These are phyloP conservation scores for Sipha flava DNA, from an alignment of 1,140 invertebrate genomes.

Conservation along the genomic window DNA sequence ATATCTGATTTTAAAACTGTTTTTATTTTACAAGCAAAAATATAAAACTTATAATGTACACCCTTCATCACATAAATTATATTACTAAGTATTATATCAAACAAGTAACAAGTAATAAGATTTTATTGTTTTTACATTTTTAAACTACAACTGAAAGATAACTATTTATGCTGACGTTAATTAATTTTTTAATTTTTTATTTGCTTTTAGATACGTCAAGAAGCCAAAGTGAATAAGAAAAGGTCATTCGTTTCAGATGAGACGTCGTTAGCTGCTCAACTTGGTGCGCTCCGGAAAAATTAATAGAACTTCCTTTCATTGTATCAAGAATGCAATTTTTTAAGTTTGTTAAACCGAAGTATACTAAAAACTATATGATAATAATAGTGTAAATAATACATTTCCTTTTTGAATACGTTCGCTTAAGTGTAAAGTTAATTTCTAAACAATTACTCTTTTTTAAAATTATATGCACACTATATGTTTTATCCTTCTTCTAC, in stretches of 20 bases:
- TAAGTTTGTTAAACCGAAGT: not conserved
- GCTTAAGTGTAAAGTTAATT: not conserved
- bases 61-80: no score
- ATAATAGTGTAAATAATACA: constrained; percentile 17
- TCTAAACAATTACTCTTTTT: not conserved
- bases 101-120: no score
- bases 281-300: constrained; percentile 16
- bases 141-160: no score
- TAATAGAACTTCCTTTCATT: not conserved
- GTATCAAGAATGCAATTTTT: not conserved
- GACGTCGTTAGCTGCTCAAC: not conserved
- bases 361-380: not conserved
- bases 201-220: not conserved
- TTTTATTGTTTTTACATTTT: no score
- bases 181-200: not conserved
- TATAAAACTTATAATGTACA: no score
- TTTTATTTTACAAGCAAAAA: no score
- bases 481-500: not conserved
- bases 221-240: constrained; percentile 3
- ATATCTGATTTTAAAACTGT: no score
- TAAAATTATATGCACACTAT: not conserved
- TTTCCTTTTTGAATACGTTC: not conserved
- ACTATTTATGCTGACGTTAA: not conserved
- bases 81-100: no score
- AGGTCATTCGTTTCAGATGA: not conserved